Base-by-base conservation (phyloP, 2,888 invertebrate species). In the Stomorhina lunata region DNA sequence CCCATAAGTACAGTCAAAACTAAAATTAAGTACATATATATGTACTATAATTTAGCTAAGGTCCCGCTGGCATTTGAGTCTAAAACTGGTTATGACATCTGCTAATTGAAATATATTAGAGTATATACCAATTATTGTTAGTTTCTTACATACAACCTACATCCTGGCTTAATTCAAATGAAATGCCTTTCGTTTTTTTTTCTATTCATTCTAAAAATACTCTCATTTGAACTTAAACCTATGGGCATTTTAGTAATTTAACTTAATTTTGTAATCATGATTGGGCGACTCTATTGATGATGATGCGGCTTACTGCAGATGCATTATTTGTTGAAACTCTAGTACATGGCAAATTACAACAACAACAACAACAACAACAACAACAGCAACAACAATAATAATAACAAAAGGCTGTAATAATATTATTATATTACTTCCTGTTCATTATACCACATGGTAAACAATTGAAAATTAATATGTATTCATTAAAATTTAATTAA, bases 401-500 rank as follows among this genome's bases (percentile, higher is more conserved):
- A 59, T 4, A 27, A 27, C 4, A 25, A 12, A 4, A 17, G 2
- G 20, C 10, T 22, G 10, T 61, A 34, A 37, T 50, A 34, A 48
- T 72, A 25, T 29, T 50, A 73, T 20, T 53, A 37, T 65, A 40
- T 27, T 29, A 57, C 55, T 45, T 65, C 40, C 40, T 66, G 66
- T 66, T 69, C 85, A 87, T 88, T 50, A 27, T 50, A 17, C 15
- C 40, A 34, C 43, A 65, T 15, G 22, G 22, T 37, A 79, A 72
- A 66, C 79, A 79, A 79, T 66, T 66, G 61, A 61, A 72, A 76
- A 61, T 76, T 48, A 71, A 76, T 73, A 40, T 61, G 59, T 48
- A 59, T 80, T 78, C 77, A 81, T 84, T 79, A 69, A 63, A 77
- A 80, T 81, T 84, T 77, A 81, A 84, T 84, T 84, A 84, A 82